Percentiles rank a stretch among this genome's conserved stretches.
Evolutionary conservation across 2,113 vertebrate genomes (phyloP).

Genomic region (Phodopus roborovskii): DNA sequence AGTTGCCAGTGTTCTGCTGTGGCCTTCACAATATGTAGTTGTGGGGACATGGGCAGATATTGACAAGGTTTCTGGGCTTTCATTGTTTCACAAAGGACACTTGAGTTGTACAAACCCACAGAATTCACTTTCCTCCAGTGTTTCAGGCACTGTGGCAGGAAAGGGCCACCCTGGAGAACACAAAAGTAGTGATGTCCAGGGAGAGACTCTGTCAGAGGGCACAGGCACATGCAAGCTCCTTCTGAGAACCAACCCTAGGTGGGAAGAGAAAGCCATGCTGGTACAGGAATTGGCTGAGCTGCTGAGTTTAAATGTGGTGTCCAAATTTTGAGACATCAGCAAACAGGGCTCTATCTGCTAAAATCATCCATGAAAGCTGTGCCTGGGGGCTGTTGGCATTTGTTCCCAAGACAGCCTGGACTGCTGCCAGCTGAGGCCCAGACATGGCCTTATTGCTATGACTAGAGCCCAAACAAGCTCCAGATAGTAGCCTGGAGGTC

Average conservation of each 20-base stretch:
- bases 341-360: not conserved
- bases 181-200: not conserved
- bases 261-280: not conserved
- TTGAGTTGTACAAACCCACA: not conserved
- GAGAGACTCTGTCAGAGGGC: not conserved
- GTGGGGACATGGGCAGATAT: not conserved
- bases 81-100: not conserved
- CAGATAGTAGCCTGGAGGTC: not conserved
- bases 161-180: not conserved
- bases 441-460: not conserved
- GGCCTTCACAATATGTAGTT: not conserved
- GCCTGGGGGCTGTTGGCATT: constrained; percentile 48
- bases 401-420: constrained; percentile 34
- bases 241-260: not conserved
- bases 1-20: not conserved
- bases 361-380: not conserved
- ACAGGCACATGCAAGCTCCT: not conserved
- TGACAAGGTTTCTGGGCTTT: constrained; percentile 12
- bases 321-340: constrained; percentile 27
- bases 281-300: not conserved
- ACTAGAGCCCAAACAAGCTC: not conserved
- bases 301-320: not conserved
- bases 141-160: not conserved
- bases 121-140: not conserved
- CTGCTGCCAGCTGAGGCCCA: not conserved